These are phyloP conservation scores for Drosophila acutilabella DNA, from an alignment of 2,888 invertebrate genomes.

Conservation along the genomic window DNA sequence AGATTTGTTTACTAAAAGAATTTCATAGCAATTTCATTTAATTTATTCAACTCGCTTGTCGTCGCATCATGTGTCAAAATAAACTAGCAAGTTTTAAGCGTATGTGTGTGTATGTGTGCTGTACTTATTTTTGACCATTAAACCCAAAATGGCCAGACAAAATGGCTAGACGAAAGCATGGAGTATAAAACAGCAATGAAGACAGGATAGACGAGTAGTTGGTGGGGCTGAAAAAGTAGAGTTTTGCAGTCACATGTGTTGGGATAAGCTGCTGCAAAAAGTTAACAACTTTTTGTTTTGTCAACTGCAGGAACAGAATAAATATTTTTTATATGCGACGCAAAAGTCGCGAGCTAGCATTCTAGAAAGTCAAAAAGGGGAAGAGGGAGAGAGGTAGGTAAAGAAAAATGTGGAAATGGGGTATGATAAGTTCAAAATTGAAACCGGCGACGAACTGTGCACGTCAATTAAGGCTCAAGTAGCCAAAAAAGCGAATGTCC, in stretches of 20 bases:
- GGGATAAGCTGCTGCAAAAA: conserved; percentile 39
- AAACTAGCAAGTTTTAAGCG: conserved; percentile 50
- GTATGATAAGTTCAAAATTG: conserved; percentile 59
- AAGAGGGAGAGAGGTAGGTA: neutral
- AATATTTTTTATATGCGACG: conserved; percentile 44
- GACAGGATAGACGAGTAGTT: neutral
- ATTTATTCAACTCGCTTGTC: conserved; percentile 21
- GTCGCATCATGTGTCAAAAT: conserved; percentile 59
- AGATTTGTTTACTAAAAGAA: neutral
- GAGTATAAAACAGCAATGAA: conserved; percentile 7
- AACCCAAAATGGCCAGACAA: conserved; percentile 43
- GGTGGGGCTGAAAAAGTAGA: neutral
- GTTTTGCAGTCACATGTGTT: conserved; percentile 43
- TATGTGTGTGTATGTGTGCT: conserved; percentile 39
- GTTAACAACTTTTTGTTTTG: conserved; percentile 62
- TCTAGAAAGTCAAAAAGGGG: neutral
- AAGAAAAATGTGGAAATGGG: neutral
- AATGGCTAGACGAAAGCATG: conserved; percentile 14
- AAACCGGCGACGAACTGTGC: conserved; percentile 50
- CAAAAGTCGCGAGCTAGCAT: conserved; percentile 12
- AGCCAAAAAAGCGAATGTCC: conserved; percentile 32
- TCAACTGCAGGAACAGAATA: conserved; percentile 34
- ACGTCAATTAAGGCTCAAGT: conserved; percentile 65
- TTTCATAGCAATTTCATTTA: conserved; percentile 30
- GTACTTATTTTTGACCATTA: conserved; percentile 56